Base-by-base conservation (phyloP, 2,113 vertebrate genomes). In the Labeo catla region DNA sequence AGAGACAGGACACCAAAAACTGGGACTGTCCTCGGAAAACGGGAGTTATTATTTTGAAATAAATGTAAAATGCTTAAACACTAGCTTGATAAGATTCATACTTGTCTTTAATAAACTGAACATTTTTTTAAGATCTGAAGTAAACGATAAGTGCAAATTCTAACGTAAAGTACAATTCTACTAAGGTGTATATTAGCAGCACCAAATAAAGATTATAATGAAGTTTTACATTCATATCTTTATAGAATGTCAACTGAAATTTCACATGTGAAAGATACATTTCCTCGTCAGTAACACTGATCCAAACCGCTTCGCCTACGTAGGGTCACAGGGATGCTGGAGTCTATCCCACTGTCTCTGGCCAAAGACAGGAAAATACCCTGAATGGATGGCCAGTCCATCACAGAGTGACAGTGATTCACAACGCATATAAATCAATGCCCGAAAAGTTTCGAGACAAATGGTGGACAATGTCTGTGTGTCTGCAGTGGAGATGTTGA, bases 371-470 rank as follows among this genome's bases (percentile, higher is more conserved):
- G 63, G 28, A 4, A 7, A 39, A 68, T 36, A 45, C 2, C 39
- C 72, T 7, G 9, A 6, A 49, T 23, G 45, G n/a, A 49, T 23
- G 43, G 43, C 72, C 68, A 72, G 68, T 43, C 72, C 43, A 47
- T 73, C 72, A 74, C 43, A 73, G 21, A 45, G 39, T 0, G 49
- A n/a, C 72, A 23, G 3, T 49, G 45, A 49, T 49, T 28, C 72
- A 76, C 19, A 73, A 7, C n/a, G n/a, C 11, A 77, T 54, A 77
- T 54, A 36, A 77, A 77, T 54, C 23, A 77, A 19, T 36, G 76
- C 28, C 68, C 80, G 77, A 86, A 74, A 76, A 76, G 77, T 66
- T 36, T 65, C 61, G 76, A 77, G 50, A 61, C 68, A 73, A 73
- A 21, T 66, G 28, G 19, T 13, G 19, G 10, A 57, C 34, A 82